Evolutionary conservation across 2,888 invertebrate species (phyloP), one percentile per base, ranked within the genome.

Genomic region (Drosophila phalerata): DNA sequence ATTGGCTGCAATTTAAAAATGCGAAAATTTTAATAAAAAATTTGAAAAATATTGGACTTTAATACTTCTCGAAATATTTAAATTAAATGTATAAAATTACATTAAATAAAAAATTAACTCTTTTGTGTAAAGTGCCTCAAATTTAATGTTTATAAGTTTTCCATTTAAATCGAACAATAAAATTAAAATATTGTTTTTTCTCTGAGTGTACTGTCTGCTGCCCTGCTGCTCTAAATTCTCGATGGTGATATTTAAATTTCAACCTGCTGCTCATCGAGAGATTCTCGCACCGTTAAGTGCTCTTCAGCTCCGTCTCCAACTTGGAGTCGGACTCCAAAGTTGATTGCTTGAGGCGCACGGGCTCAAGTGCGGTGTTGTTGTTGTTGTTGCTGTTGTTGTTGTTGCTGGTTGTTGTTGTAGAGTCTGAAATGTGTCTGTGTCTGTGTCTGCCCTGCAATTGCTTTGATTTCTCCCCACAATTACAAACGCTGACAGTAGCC

Each of bases 401-500:
- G 73, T 32, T 32, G 32, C 32, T 49, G 49, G 49, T 19, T 32
- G n/a, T 1, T 19, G 22, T 22, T 22, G 22, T 49, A 49, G 8
- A 49, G 49, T 32, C 49, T 34, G 49, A 19, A 61, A 34, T 8
- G 28, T 28, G 28, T 28, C 22, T 22, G 22, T 22, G 22, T 22
- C 22, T 22, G 22, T 78, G 81, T 63, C 38, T 78, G 81, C 77
- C 72, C 79, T 81, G 74, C 79, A 71, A 74, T 77, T 63, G 74
- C 62, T 78, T 67, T 68, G 77, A 69, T 75, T 73, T 72, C 79
- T 64, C 73, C 57, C 62, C 64, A 71, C 80, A 90, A 90, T 91
- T 91, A 90, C 77, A 79, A 79, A 66, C 76, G 85, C 89, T 79
- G 90, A 87, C 91, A 90, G 90, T 90, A 91, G 90, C 90, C 66